A percentile compares a stretch with the other conserved stretches of the same genome.
Conservation (phyloP, 2,113 vertebrate species). For the Lamprologus tigripictilis region DNA sequence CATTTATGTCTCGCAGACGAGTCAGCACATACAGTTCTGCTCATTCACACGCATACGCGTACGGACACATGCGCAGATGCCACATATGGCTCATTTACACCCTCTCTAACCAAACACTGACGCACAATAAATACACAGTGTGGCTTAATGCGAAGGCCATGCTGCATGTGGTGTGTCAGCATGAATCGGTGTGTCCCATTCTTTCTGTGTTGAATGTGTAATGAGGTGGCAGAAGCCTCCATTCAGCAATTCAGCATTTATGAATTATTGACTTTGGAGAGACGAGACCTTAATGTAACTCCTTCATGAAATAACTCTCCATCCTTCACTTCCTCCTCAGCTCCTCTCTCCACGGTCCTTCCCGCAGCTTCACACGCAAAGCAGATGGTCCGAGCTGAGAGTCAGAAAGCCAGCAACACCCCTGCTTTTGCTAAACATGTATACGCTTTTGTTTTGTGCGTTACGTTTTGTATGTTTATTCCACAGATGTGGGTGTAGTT, state of each 20-base stretch:
- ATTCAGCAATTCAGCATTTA: constrained; percentile 64
- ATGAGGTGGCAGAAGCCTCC: constrained; percentile 61
- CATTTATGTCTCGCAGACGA: constrained; percentile 30
- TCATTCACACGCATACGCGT: not conserved
- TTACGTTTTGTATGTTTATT: not conserved
- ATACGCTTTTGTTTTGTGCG: not conserved
- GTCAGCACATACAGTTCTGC: not conserved
- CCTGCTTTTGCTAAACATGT: not conserved
- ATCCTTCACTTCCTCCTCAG: not conserved
- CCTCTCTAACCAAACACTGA: constrained; percentile 2
- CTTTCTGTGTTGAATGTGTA: constrained; percentile 59
- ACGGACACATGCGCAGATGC: not conserved
- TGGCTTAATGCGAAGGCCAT: constrained; percentile 40
- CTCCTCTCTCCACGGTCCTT: not conserved
- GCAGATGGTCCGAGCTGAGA: not conserved
- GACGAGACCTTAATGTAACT: constrained; percentile 63
- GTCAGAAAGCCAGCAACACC: not conserved
- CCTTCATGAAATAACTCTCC: constrained; percentile 40
- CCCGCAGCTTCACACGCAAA: constrained; percentile 26
- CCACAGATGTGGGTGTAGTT: not conserved
- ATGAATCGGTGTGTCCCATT: constrained; percentile 47
- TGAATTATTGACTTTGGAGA: constrained; percentile 66
- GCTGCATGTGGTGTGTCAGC: constrained; percentile 48
- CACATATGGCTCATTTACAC: constrained; percentile 42
- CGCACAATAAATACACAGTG: not conserved